Evolutionary conservation across 1,140 invertebrate species (phyloP).

Genomic region (Zaprionus davidi): DNA sequence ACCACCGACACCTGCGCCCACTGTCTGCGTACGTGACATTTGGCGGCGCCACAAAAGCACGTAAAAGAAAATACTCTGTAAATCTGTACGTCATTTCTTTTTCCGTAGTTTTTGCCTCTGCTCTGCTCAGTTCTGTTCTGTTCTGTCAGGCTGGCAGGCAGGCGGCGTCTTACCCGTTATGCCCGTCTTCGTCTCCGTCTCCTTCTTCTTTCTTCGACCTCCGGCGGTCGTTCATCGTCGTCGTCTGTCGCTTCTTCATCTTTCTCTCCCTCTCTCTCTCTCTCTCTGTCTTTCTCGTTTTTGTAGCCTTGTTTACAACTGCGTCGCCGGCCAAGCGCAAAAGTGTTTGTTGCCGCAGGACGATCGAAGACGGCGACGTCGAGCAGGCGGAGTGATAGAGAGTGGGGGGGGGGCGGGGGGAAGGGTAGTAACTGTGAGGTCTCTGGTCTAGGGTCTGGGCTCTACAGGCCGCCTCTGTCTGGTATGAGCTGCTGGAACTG

Average conservation of each 20-base stretch:
- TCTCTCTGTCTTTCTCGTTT: constrained; percentile 16
- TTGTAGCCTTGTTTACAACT: constrained; percentile 72
- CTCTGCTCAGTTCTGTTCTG: neutral
- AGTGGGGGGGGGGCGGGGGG: neutral
- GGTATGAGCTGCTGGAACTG: constrained; percentile 43
- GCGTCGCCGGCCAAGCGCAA: constrained; percentile 73
- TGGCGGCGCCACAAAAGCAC: constrained; percentile 75
- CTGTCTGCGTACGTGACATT: constrained; percentile 77
- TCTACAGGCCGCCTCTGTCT: neutral
- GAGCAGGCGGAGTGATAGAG: constrained; percentile 1
- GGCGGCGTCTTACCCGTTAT: constrained; percentile 53
- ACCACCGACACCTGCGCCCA: constrained; percentile 27
- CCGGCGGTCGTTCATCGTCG: neutral
- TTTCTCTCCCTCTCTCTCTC: constrained; percentile 6
- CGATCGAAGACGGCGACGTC: constrained; percentile 32
- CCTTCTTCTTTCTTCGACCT: constrained; percentile 25
- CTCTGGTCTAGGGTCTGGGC: neutral
- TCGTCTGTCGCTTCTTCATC: constrained; percentile 2
- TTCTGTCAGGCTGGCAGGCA: no score
- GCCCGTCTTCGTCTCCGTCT: neutral
- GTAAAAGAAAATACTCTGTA: constrained; percentile 75
- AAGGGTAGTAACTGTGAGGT: neutral
- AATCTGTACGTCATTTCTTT: constrained; percentile 70
- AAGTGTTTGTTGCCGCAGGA: constrained; percentile 77
- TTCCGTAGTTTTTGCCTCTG: constrained; percentile 29